These are phyloP conservation scores for Monochamus alternatus DNA, from an alignment of 2,888 invertebrate species.

Conservation along the genomic window DNA sequence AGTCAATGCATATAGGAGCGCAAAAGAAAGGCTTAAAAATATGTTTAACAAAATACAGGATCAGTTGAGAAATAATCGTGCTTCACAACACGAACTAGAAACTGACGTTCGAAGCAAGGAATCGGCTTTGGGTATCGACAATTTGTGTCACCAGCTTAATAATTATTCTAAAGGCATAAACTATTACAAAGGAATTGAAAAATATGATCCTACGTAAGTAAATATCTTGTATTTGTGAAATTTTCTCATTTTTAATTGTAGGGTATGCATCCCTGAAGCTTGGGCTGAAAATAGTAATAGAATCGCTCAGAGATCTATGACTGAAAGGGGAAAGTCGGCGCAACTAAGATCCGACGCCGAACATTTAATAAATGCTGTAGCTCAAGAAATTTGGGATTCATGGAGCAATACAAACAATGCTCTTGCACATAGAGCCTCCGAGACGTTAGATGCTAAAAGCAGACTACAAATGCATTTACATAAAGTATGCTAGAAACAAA, in stretches of 20 bases:
- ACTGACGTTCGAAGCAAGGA: slow-evolving; percentile 91
- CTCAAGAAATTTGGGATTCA: slow-evolving; percentile 85
- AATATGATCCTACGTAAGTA: slow-evolving; percentile 83
- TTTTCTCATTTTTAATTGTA: slow-evolving; percentile 12
- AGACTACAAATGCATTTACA: slow-evolving; percentile 86
- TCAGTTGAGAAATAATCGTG: slow-evolving; percentile 83
- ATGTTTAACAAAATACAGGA: slow-evolving; percentile 81
- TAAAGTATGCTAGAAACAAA: slow-evolving; percentile 71
- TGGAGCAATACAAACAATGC: slow-evolving; percentile 91
- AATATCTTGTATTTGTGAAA: not conserved
- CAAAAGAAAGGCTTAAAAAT: slow-evolving; percentile 83
- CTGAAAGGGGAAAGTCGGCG: slow-evolving; percentile 85
- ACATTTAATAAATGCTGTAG: slow-evolving; percentile 83
- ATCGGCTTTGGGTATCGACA: slow-evolving; percentile 87
- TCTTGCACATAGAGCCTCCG: slow-evolving; percentile 82
- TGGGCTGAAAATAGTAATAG: slow-evolving; percentile 89
- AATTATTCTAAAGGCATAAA: slow-evolving; percentile 85
- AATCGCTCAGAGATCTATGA: slow-evolving; percentile 84
- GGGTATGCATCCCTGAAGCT: slow-evolving; percentile 83
- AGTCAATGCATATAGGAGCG: slow-evolving; percentile 84
- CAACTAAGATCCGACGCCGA: slow-evolving; percentile 86
- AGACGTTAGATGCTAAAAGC: slow-evolving; percentile 88
- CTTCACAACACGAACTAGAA: slow-evolving; percentile 89
- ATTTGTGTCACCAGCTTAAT: slow-evolving; percentile 87
- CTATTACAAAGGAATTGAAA: slow-evolving; percentile 90